Conservation (phyloP, 2,888 invertebrate species). For the Sturmia bella region DNA sequence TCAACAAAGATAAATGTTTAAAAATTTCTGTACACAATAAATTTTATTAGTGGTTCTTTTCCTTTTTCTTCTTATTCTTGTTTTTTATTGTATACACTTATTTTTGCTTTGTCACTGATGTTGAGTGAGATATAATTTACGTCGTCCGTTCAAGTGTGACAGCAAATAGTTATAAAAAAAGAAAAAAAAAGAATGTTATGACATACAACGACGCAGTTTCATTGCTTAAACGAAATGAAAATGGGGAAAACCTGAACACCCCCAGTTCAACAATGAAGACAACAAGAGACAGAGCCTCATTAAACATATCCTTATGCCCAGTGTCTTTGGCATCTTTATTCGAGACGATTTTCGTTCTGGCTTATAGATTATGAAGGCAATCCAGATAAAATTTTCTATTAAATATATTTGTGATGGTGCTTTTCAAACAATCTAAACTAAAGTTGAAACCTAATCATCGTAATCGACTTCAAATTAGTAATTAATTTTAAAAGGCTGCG, state of each 20-base stretch:
- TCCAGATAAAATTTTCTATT: too few species aligned
- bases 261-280: too few species aligned
- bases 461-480: too few species aligned
- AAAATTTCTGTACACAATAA: constrained; percentile 20
- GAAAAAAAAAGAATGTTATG: background rate
- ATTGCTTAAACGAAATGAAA: background rate
- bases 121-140: constrained; percentile 28
- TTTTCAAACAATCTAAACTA: background rate
- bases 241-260: too few species aligned
- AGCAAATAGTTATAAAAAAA: background rate
- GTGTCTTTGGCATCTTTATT: too few species aligned
- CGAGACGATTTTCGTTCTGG: too few species aligned
- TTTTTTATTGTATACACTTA: background rate
- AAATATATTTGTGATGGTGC: too few species aligned
- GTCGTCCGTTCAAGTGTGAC: background rate
- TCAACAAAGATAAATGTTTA: constrained; percentile 53
- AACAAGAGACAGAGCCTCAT: too few species aligned
- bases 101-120: constrained; percentile 36
- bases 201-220: too few species aligned
- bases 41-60: constrained; percentile 23
- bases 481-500: background rate
- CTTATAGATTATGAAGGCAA: too few species aligned
- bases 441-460: background rate
- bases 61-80: background rate
- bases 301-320: too few species aligned